Conservation (phyloP, 1,140 invertebrate species). For the Zaprionus africanus region DNA sequence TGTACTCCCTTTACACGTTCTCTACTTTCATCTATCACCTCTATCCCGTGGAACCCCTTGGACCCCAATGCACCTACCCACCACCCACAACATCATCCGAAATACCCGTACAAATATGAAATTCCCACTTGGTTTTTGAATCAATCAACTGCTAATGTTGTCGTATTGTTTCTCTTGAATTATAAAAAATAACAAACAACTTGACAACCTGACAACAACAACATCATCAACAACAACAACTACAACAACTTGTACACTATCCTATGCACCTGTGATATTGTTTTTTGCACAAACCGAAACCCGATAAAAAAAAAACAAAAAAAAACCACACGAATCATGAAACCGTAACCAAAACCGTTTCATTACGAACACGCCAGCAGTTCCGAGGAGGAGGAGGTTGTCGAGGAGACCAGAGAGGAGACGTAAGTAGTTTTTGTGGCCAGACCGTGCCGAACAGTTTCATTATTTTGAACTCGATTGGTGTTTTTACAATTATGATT, state of each 20-base stretch:
- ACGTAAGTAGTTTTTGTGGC: constrained; percentile 87
- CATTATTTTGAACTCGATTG: constrained; percentile 53
- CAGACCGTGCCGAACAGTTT: constrained; percentile 52
- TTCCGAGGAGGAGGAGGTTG: constrained; percentile 88
- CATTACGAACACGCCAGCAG: constrained; percentile 77
- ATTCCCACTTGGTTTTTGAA: constrained; percentile 49
- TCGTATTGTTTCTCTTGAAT: constrained; percentile 73
- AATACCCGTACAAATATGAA: constrained; percentile 5
- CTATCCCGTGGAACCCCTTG: constrained; percentile 9
- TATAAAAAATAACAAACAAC: constrained; percentile 45
- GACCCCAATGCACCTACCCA: constrained; percentile 21
- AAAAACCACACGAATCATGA: constrained; percentile 31
- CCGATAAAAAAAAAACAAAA: constrained; percentile 35
- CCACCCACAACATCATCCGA: constrained; percentile 4
- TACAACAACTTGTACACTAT: constrained; percentile 54
- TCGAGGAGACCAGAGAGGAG: constrained; percentile 87
- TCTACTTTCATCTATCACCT: constrained; percentile 50
- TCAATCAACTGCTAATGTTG: constrained; percentile 75
- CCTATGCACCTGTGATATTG: constrained; percentile 53
- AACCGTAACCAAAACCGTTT: constrained; percentile 47
- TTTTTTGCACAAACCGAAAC: constrained; percentile 62
- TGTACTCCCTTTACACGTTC: constrained; percentile 68
- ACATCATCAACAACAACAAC: constrained; percentile 53
- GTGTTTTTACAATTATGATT: constrained; percentile 56
- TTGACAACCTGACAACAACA: constrained; percentile 47